These are phyloP conservation scores for Dyspetes luteomarginatus DNA, from an alignment of 2,888 invertebrate genomes.

Conservation along the genomic window DNA sequence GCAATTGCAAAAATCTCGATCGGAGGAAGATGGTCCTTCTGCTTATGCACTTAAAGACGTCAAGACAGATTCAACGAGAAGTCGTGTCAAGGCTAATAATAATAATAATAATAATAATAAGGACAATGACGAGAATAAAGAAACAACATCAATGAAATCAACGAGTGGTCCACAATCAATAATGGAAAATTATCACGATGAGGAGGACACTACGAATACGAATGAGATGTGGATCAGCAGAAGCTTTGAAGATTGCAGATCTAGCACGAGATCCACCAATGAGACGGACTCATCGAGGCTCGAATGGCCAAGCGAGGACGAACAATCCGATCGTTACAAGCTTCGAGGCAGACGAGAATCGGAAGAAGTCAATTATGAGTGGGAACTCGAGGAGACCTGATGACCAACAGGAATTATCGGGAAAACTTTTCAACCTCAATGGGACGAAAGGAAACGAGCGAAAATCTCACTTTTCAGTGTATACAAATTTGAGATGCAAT, in stretches of 20 bases:
- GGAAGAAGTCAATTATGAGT: conserved; percentile 74
- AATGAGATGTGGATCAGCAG: conserved; percentile 30
- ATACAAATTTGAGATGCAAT: background rate
- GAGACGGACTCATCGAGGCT: conserved; percentile 66
- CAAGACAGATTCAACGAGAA: conserved; percentile 38
- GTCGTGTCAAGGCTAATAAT: conserved; percentile 32
- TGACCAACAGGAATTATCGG: background rate
- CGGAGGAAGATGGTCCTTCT: conserved; percentile 79
- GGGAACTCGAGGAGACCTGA: conserved; percentile 77
- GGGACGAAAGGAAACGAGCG: background rate
- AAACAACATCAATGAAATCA: conserved; percentile 14
- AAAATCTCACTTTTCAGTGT: background rate
- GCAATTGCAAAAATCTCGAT: conserved; percentile 81
- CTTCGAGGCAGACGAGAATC: conserved; percentile 69
- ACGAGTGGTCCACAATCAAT: conserved; percentile 67
- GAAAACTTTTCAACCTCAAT: background rate
- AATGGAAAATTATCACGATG: conserved; percentile 44
- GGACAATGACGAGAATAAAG: conserved; percentile 34
- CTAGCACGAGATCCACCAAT: conserved; percentile 65
- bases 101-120: conserved; percentile 43
- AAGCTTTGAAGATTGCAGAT: conserved; percentile 70
- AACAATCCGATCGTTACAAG: conserved; percentile 66
- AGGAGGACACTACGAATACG: conserved; percentile 26
- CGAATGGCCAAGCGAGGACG: conserved; percentile 74
- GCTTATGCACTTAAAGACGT: conserved; percentile 74